Base-by-base conservation (phyloP, 2,797 vertebrate genomes). In the Atherinosoma microstoma region DNA sequence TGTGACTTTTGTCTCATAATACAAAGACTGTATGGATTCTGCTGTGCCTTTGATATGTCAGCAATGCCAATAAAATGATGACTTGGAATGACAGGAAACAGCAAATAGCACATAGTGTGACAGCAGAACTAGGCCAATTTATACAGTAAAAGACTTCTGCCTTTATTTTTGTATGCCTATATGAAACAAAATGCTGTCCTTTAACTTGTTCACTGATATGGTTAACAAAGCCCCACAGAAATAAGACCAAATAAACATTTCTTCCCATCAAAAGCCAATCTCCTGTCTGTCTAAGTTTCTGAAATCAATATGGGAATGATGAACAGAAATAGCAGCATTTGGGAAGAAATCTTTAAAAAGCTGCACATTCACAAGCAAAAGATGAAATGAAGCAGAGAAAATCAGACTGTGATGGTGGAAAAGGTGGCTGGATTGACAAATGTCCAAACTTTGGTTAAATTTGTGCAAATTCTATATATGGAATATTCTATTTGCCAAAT, bases 1-100 rank as follows among this genome's bases (percentile, higher is more conserved):
- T 62, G 56, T 11, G 54, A 60, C 60, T 60, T 22, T 62, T 45
- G 57, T 49, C 62, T 69, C 49, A 0, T n/a, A 72, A 69, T 59
- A 80, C 77, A 86, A 67, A 80, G 72, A 66, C 77, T 24, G 34
- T 77, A 73, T 79, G 84, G 73, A 79, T 75, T 57, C 30, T 2
- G 20, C n/a, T 3, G 15, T 13, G n/a, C 56, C 76, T 86, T 88
- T 84, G 79, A 84, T 83, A 64, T 81, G 78, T 77, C 78, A 86
- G 13, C 54, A 67, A 84, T 70, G 77, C 77, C 78, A 76, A 78
- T 63, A 45, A 67, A 75, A 77, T 76, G 81, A 84, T 27, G 68
- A 68, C 66, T 80, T 49, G 22, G 79, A 74, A 67, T 76, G 71
- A 84, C 76, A 68, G 65, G 61, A 66, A 70, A 69, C 51, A 24